These are phyloP conservation scores for Eulemur macaco DNA, from an alignment of 2,113 vertebrate species.

Conservation along the genomic window DNA sequence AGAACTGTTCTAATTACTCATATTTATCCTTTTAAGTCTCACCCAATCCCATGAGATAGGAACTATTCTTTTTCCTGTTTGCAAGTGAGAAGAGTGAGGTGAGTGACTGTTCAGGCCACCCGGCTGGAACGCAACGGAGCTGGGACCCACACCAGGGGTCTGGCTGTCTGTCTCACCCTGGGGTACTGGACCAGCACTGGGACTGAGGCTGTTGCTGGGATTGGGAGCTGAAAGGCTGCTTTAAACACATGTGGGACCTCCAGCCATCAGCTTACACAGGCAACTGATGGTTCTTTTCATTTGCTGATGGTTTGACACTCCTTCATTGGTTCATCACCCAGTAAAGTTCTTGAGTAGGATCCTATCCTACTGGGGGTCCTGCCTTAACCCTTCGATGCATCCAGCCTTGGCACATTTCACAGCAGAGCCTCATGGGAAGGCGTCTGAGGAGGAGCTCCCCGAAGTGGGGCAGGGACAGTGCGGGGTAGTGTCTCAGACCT, in stretches of 20 bases:
- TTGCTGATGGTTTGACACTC: background rate
- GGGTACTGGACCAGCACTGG: background rate
- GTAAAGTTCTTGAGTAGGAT: background rate
- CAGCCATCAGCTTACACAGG: background rate
- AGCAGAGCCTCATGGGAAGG: rapidly evolving
- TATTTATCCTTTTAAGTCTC: background rate
- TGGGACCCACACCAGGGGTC: too few relatives aligned
- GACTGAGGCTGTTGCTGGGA: background rate
- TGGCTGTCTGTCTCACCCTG: background rate
- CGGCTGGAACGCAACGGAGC: background rate
- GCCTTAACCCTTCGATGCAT: rapidly evolving
- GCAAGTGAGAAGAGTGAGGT: background rate
- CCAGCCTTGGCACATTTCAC: background rate
- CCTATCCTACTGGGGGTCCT: background rate
- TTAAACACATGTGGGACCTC: background rate
- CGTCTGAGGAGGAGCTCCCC: too few relatives aligned
- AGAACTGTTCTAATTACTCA: background rate
- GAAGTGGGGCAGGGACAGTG: too few relatives aligned
- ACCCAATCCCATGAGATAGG: too few relatives aligned
- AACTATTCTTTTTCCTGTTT: background rate
- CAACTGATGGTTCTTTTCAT: background rate
- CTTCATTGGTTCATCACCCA: background rate
- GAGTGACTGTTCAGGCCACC: background rate
- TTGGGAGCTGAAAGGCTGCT: background rate
- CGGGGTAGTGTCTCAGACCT: background rate